Evolutionary conservation across 1,140 invertebrate species (phyloP).

Genomic region (Druon quercuslanigerum): DNA sequence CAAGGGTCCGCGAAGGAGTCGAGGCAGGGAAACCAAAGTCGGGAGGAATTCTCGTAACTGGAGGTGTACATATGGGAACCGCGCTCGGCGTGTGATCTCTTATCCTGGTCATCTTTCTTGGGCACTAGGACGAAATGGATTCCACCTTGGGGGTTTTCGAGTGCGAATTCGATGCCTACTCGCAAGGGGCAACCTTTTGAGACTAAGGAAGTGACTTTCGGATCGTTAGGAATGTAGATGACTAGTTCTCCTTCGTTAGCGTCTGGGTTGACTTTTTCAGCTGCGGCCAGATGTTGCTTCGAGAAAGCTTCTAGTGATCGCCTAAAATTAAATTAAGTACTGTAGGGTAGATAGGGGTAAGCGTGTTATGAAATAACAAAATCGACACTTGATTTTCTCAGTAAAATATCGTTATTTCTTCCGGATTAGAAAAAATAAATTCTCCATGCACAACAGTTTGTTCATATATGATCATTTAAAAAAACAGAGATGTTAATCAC

Average conservation of each 20-base stretch:
- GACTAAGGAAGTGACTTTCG: constrained; percentile 87
- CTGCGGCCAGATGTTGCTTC: constrained; percentile 84
- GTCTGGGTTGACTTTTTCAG: constrained; percentile 92
- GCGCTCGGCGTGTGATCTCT: constrained; percentile 78
- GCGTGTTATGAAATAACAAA: too few species aligned
- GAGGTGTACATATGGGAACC: constrained; percentile 96
- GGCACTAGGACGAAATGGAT: constrained; percentile 95
- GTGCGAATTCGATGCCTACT: constrained; percentile 94
- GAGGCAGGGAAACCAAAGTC: constrained; percentile 98
- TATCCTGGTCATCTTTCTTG: constrained; percentile 85
- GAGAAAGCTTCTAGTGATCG: constrained; percentile 90
- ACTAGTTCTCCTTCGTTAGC: constrained; percentile 92
- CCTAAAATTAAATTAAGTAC: constrained; percentile 71
- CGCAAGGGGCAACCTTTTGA: constrained; percentile 88
- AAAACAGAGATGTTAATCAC: too few species aligned
- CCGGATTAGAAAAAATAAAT: too few species aligned
- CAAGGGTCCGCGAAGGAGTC: constrained; percentile 97
- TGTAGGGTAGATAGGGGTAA: too few species aligned
- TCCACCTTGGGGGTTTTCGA: constrained; percentile 94
- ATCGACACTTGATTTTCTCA: too few species aligned
- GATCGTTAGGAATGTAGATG: constrained; percentile 84
- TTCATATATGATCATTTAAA: too few species aligned
- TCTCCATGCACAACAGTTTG: too few species aligned
- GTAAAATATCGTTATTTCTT: too few species aligned
- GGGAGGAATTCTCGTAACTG: constrained; percentile 92